phyloP scores from a whole-genome alignment of 2,113 vertebrate species.

The Ahaetulla prasina region DNA sequence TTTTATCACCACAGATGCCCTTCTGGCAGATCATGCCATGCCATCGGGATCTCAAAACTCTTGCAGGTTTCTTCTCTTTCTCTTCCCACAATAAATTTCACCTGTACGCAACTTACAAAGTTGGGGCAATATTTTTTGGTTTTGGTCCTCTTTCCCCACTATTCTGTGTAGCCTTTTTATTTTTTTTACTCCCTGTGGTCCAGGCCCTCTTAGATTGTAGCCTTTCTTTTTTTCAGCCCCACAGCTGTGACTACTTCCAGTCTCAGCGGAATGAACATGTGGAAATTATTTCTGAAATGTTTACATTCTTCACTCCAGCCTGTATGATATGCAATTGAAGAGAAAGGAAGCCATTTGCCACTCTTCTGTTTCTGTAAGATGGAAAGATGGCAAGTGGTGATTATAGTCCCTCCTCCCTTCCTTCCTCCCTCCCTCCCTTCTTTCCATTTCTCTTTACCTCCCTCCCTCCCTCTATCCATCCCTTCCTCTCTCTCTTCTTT shows the following conservation, averaged over 20 bases:
- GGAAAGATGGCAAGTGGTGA: not conserved
- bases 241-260: not conserved
- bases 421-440: not conserved
- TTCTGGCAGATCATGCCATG: not conserved
- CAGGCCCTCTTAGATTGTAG: not conserved
- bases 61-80: not conserved
- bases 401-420: too few relatives aligned
- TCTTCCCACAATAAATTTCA: not conserved
- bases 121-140: not conserved
- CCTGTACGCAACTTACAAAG: not conserved
- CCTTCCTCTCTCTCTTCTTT: too few relatives aligned
- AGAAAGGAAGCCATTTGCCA: not conserved
- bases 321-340: not conserved
- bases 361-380: not conserved
- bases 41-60: not conserved
- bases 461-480: too few relatives aligned
- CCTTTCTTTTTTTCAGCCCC: not conserved
- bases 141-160: not conserved
- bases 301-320: not conserved
- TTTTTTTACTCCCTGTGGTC: too few relatives aligned
- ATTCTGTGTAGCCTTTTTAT: not conserved
- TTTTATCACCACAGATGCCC: not conserved
- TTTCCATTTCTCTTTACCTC: too few relatives aligned
- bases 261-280: not conserved
- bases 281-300: not conserved